Conservation (phyloP, 2,113 vertebrate species). For the Mesembrinibis cayennensis region DNA sequence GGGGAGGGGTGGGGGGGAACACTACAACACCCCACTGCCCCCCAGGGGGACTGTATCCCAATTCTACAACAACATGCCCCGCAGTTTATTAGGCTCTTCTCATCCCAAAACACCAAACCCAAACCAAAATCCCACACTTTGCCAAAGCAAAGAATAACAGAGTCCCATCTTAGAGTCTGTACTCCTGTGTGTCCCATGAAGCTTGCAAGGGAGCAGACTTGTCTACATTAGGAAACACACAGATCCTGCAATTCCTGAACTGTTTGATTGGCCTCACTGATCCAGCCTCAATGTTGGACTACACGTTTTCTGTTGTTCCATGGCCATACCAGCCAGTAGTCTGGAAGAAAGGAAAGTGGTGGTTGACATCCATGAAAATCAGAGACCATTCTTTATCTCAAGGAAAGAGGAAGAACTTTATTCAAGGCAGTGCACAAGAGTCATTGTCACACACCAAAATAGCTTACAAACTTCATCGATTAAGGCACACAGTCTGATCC, state of each 20-base stretch:
- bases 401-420: not conserved
- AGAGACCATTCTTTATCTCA: not conserved
- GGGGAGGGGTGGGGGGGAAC: not conserved
- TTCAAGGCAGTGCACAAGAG: not conserved
- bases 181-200: not conserved
- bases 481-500: not conserved
- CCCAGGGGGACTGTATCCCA: not conserved
- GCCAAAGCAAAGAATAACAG: not conserved
- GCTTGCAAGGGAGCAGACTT: not conserved
- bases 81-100: not conserved
- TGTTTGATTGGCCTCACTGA: not conserved
- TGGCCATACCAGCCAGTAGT: not conserved
- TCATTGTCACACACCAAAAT: not conserved
- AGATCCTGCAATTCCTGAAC: not conserved
- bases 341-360: not conserved
- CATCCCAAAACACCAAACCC: not conserved
- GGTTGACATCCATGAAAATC: not conserved
- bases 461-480: not conserved
- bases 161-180: not conserved
- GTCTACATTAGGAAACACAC: rapidly evolving
- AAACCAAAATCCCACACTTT: not conserved
- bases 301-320: not conserved
- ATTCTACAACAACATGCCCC: not conserved
- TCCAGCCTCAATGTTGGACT: not conserved
- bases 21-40: not conserved